These are phyloP conservation scores for Microcebus lehilahytsara DNA, from an alignment of 2,113 vertebrate species.

Conservation along the genomic window DNA sequence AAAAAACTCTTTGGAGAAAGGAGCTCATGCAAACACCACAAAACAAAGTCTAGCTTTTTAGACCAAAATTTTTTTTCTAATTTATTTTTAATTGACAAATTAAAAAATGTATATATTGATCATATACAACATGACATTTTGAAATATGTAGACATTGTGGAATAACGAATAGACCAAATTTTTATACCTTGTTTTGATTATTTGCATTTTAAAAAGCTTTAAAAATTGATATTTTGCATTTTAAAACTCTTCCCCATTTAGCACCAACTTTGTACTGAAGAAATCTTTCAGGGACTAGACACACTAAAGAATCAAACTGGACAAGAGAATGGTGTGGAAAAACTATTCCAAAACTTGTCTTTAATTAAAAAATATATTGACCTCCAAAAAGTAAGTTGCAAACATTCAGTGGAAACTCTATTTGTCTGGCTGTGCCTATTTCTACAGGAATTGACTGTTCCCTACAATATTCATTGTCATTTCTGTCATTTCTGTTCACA, in stretches of 20 bases:
- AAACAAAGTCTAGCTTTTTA: constrained; percentile 18
- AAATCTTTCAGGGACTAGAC: constrained; percentile 74
- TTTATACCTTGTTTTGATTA: background rate
- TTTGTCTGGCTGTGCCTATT: background rate
- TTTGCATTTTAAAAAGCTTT: background rate
- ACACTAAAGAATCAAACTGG: constrained; percentile 67
- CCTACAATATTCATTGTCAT: background rate
- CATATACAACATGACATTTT: background rate
- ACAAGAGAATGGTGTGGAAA: background rate
- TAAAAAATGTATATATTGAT: background rate
- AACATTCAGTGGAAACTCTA: background rate
- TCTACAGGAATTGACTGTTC: background rate
- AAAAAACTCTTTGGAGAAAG: background rate
- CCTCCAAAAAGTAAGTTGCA: constrained; percentile 63
- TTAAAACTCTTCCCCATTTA: constrained; percentile 58
- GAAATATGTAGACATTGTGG: background rate
- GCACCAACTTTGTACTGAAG: constrained; percentile 77
- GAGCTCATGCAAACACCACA: background rate
- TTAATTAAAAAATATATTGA: constrained; percentile 67
- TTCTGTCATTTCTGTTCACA: constrained; percentile 63
- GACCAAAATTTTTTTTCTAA: background rate
- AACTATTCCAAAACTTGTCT: constrained; percentile 70
- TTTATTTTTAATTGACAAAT: background rate
- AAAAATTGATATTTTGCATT: background rate
- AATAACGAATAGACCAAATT: background rate